Percentiles rank a stretch among this genome's conserved stretches.
Evolutionary conservation across 2,797 vertebrate genomes (phyloP).

Genomic region (Kryptolebias ocellatus): DNA sequence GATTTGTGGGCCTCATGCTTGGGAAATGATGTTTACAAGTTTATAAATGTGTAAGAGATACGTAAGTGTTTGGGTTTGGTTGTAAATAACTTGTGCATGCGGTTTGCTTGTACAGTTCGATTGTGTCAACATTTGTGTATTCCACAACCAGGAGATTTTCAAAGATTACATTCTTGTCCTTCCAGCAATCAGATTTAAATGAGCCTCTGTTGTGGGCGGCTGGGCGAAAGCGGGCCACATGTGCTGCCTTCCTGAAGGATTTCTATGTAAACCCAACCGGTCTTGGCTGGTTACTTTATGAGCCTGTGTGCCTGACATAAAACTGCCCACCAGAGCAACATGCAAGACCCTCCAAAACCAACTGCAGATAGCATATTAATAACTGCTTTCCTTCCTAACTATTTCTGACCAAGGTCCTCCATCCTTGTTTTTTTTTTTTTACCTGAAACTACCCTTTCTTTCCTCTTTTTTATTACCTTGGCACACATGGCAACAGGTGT

Average conservation of each 20-base stretch:
- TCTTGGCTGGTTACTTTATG: conserved; percentile 75
- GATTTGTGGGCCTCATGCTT: conserved; percentile 69
- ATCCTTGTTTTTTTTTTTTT: conserved; percentile 5
- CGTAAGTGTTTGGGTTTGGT: conserved; percentile 47
- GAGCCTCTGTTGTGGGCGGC: conserved; percentile 15
- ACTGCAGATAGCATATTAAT: conserved; percentile 59
- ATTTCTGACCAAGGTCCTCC: background rate
- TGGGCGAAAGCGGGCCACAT: conserved; percentile 51
- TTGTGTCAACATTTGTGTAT: conserved; percentile 23
- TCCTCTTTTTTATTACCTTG: conserved; percentile 71
- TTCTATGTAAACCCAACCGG: conserved; percentile 60
- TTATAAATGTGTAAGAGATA: conserved; percentile 48
- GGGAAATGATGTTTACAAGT: conserved; percentile 56
- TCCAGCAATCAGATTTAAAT: conserved; percentile 22
- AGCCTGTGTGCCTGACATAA: conserved; percentile 66
- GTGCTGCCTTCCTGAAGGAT: conserved; percentile 53
- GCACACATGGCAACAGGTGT: conserved; percentile 83
- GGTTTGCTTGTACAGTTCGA: conserved; percentile 25
- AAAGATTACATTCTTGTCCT: conserved; percentile 36
- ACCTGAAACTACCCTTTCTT: conserved; percentile 1
- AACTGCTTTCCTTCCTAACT: conserved; percentile 19
- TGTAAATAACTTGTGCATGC: conserved; percentile 62
- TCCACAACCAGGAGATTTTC: conserved; percentile 33
- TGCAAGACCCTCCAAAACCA: conserved; percentile 57
- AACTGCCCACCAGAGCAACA: conserved; percentile 61